Conservation (phyloP, 2,113 vertebrate species). For the Callipepla californica region DNA sequence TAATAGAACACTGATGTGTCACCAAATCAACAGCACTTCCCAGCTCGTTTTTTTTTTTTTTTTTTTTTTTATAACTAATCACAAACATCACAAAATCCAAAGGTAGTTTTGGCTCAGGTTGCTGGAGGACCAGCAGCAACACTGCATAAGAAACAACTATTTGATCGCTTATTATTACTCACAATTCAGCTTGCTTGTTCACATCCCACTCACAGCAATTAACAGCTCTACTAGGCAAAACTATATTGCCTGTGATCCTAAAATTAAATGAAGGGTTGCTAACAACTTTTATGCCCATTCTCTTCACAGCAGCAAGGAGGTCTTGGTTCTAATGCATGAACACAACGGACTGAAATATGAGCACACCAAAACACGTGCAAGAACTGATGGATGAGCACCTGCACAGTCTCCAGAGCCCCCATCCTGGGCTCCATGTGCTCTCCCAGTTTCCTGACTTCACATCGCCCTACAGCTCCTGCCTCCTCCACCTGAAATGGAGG, state of each 20-base stretch:
- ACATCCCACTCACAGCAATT: not conserved
- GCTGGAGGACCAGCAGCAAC: not conserved
- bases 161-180: not conserved
- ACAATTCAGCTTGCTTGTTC: not conserved
- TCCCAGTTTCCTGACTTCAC: not conserved
- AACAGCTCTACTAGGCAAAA: slow-evolving; percentile 1
- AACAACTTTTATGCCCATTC: not conserved
- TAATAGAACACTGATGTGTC: not conserved
- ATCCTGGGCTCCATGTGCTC: rapidly evolving
- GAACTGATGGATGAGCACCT: not conserved
- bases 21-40: not conserved
- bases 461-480: not conserved
- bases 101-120: not conserved
- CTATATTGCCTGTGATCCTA: not conserved
- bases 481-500: not conserved
- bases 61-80: not conserved
- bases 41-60: not conserved
- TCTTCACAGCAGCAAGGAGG: not conserved
- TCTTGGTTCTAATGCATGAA: not conserved
- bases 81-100: not conserved
- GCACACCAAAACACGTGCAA: not conserved
- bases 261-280: not conserved
- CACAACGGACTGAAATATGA: not conserved
- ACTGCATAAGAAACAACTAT: not conserved
- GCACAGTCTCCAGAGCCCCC: not conserved